A percentile compares a stretch with the other conserved stretches of the same genome.
Conservation (phyloP, 2,888 invertebrate species). For the Leptinotarsa peninsularis region DNA sequence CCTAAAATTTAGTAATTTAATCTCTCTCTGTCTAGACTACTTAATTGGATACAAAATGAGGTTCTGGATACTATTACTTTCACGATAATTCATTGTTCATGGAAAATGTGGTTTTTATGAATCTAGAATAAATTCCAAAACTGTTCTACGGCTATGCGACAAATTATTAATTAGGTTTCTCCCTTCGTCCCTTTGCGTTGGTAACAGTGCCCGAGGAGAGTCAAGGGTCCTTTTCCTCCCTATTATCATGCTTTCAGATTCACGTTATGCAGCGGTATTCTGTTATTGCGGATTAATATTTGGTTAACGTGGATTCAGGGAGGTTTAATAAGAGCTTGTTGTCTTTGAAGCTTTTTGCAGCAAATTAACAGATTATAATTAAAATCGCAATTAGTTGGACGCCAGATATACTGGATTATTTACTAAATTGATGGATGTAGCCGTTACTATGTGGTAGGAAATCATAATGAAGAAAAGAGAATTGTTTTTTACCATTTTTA, state of each 20-base stretch:
- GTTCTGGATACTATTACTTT: too few species aligned
- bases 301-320: conserved; percentile 38
- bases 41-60: too few species aligned
- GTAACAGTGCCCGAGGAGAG: conserved; percentile 44
- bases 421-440: too few species aligned
- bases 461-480: too few species aligned
- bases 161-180: conserved; percentile 60
- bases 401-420: neutral
- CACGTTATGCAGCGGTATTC: conserved; percentile 38
- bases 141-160: conserved; percentile 48
- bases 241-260: conserved; percentile 45
- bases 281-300: conserved; percentile 43
- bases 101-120: neutral
- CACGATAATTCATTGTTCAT: neutral
- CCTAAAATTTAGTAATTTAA: too few species aligned
- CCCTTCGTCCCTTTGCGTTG: conserved; percentile 48
- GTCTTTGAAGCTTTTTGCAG: conserved; percentile 24
- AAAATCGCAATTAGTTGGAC: conserved; percentile 12
- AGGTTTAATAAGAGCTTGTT: conserved; percentile 30
- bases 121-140: neutral
- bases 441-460: too few species aligned
- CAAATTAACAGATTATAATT: conserved; percentile 20
- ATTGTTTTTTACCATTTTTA: too few species aligned
- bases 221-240: conserved; percentile 48
- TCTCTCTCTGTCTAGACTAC: too few species aligned